Percentiles rank a stretch among this genome's conserved stretches.
These are phyloP conservation scores for Leucosticte australis DNA, from an alignment of 2,113 vertebrate species.

Conservation along the genomic window DNA sequence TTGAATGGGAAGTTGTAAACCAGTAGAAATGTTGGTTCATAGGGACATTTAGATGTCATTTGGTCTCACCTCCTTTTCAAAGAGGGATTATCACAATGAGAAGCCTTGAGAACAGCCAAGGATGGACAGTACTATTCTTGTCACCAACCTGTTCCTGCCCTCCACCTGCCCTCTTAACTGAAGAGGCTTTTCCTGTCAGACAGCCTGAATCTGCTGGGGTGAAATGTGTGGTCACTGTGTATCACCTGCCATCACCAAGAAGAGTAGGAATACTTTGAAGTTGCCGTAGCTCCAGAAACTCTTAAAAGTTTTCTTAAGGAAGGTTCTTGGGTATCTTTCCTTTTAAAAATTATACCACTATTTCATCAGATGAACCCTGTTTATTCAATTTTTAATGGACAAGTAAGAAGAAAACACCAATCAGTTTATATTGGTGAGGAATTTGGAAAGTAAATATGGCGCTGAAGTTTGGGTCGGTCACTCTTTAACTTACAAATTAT, in stretches of 20 bases:
- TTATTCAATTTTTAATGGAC: not conserved
- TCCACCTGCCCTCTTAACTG: not conserved
- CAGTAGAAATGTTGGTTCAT: not conserved
- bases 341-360: not conserved
- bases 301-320: not conserved
- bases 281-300: not conserved
- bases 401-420: not conserved
- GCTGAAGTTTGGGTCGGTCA: not conserved
- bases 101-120: not conserved
- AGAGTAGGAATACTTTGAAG: not conserved
- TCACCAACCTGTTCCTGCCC: not conserved
- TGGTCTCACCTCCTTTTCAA: not conserved
- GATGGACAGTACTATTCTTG: not conserved
- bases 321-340: not conserved
- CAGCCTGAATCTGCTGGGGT: not conserved
- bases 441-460: not conserved
- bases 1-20: not conserved
- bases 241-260: not conserved
- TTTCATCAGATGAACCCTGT: not conserved
- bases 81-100: not conserved
- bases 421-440: not conserved
- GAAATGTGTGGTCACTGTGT: accelerated
- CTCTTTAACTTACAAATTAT: not conserved
- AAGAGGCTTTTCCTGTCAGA: not conserved
- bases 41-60: not conserved